Conservation (phyloP, 2,797 vertebrate species). For the Sebastiscus tertius region DNA sequence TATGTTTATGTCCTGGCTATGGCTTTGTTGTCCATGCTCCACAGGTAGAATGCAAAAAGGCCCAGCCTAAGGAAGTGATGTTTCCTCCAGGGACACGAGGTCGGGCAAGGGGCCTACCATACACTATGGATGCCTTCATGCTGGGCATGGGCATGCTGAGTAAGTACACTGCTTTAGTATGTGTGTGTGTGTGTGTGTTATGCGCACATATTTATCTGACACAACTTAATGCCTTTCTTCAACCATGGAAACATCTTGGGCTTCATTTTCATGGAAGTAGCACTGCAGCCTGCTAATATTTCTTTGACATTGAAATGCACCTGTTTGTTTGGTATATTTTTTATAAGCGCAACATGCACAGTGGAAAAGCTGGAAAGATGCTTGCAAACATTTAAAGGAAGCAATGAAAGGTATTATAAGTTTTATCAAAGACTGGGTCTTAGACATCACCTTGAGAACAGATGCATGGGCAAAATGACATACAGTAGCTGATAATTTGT, state of each 20-base stretch:
- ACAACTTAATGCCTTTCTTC: not conserved
- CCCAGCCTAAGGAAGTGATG: slow-evolving; percentile 89
- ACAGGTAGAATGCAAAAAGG: slow-evolving; percentile 85
- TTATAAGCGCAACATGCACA: not conserved
- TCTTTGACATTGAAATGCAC: no score
- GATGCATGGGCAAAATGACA: no score
- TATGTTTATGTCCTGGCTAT: no score
- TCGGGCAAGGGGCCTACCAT: slow-evolving; percentile 87
- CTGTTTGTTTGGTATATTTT: not conserved
- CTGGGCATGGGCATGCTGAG: slow-evolving; percentile 93
- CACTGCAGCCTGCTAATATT: no score
- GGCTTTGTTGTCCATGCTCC: not conserved
- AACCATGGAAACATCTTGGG: not conserved
- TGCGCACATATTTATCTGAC: not conserved
- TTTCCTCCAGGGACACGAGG: slow-evolving; percentile 90
- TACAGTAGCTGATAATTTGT: not conserved
- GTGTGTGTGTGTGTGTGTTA: not conserved
- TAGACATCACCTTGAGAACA: no score
- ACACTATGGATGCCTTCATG: slow-evolving; percentile 93
- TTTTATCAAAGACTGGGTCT: no score
- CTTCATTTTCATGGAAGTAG: not conserved
- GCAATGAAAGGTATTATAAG: not conserved
- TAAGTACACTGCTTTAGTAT: slow-evolving; percentile 74
- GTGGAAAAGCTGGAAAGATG: not conserved
- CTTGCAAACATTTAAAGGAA: not conserved